Percentiles rank a stretch among this genome's conserved stretches.
Conservation (phyloP, 1,140 invertebrate species). For the Coelopa frigida region DNA sequence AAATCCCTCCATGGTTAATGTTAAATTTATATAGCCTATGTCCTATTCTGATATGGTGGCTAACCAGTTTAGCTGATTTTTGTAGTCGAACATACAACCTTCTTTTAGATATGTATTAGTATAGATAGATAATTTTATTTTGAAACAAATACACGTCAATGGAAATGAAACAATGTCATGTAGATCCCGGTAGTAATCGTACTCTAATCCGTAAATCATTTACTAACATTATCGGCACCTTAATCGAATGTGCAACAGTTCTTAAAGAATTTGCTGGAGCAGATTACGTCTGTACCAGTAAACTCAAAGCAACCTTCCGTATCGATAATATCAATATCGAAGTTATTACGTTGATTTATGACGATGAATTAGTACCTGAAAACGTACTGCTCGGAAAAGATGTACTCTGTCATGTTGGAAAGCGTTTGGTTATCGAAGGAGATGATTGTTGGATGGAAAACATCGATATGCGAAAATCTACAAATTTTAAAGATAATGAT, state of each 20-base stretch:
- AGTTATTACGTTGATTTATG: background rate
- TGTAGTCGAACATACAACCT: no score
- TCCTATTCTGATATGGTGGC: no score
- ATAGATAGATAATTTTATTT: no score
- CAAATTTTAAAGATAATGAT: no score
- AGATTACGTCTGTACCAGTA: background rate
- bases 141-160: no score
- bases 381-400: constrained; percentile 1
- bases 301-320: background rate
- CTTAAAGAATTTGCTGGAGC: constrained; percentile 5
- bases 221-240: background rate
- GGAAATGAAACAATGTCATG: no score
- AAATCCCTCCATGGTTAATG: no score
- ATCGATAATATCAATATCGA: background rate
- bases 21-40: no score
- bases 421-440: background rate
- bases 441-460: constrained; percentile 1
- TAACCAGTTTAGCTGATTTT: no score
- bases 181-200: background rate
- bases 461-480: background rate
- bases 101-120: no score
- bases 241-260: background rate
- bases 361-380: background rate
- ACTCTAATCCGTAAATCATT: background rate
- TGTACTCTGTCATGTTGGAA: background rate